phyloP scores from a whole-genome alignment of 2,797 vertebrate species.

The Xiphorhynchus erythropygius region DNA sequence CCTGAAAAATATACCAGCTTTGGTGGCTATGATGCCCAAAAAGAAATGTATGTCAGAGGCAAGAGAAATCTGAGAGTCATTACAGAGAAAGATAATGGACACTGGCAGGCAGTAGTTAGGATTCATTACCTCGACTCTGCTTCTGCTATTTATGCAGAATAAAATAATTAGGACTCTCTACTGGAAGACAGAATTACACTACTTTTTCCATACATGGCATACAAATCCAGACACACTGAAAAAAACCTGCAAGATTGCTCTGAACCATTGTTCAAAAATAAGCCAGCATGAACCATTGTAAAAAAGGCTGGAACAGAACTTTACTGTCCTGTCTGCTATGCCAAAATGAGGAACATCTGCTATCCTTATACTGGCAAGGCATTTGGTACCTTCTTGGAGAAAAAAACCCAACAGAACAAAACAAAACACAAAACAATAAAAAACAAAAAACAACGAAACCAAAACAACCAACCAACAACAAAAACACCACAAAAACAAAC shows the following conservation, averaged over 20 bases:
- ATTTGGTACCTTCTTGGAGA: background rate
- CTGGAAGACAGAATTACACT: background rate
- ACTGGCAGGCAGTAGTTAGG: background rate
- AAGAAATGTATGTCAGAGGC: background rate
- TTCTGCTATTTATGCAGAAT: background rate
- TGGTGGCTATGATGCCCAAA: background rate
- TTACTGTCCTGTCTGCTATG: background rate
- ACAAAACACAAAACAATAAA: background rate
- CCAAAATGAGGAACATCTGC: background rate
- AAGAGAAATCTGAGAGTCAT: background rate
- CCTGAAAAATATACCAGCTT: background rate
- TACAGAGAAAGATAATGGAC: background rate
- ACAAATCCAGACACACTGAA: background rate
- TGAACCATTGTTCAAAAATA: background rate
- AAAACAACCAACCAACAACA: too few relatives aligned
- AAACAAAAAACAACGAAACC: too few relatives aligned
- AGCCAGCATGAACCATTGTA: background rate
- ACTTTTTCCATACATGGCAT: background rate
- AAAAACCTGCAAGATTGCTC: background rate
- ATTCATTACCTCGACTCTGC: fast-evolving
- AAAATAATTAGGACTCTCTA: background rate
- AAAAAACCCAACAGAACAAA: background rate
- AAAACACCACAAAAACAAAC: too few relatives aligned
- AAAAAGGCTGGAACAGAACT: background rate
- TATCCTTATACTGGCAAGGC: background rate